phyloP scores from a whole-genome alignment of 2,113 vertebrate species.

The Siniperca chuatsi region DNA sequence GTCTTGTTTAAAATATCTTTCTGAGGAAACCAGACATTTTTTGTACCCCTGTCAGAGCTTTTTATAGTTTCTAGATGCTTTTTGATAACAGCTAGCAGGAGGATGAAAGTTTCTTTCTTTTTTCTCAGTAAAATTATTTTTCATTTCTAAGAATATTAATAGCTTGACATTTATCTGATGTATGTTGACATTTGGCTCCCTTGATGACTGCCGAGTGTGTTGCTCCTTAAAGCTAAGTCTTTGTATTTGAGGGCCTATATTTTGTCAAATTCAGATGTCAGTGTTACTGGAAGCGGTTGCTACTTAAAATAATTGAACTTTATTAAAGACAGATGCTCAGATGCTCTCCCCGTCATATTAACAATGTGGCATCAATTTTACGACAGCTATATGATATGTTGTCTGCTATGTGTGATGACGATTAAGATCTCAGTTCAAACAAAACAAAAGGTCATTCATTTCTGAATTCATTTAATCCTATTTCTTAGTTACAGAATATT shows the following conservation, averaged over 20 bases:
- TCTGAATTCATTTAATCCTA: background rate
- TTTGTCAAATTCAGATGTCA: background rate
- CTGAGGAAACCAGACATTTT: background rate
- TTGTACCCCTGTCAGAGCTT: background rate
- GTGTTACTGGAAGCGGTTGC: background rate
- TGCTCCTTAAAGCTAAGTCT: background rate
- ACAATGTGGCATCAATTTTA: background rate
- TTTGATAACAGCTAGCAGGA: slow-evolving; percentile 4
- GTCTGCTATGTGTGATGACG: background rate
- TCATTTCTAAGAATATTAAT: slow-evolving; percentile 42
- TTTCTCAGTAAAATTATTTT: slow-evolving; percentile 3
- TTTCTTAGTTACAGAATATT: background rate
- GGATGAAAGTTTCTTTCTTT: background rate
- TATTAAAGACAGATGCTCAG: background rate
- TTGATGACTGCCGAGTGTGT: background rate
- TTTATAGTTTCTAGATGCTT: slow-evolving; percentile 9
- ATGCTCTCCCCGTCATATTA: background rate
- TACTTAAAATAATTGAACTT: background rate
- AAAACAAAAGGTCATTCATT: background rate
- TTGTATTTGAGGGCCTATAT: background rate
- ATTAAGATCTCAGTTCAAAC: background rate
- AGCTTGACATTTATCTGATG: slow-evolving; percentile 60
- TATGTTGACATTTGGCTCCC: slow-evolving; percentile 28
- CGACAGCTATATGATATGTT: background rate
- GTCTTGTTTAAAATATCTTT: background rate